Evolutionary conservation across 2,888 invertebrate genomes (phyloP).

Genomic region (Camptogramma bilineatum): DNA sequence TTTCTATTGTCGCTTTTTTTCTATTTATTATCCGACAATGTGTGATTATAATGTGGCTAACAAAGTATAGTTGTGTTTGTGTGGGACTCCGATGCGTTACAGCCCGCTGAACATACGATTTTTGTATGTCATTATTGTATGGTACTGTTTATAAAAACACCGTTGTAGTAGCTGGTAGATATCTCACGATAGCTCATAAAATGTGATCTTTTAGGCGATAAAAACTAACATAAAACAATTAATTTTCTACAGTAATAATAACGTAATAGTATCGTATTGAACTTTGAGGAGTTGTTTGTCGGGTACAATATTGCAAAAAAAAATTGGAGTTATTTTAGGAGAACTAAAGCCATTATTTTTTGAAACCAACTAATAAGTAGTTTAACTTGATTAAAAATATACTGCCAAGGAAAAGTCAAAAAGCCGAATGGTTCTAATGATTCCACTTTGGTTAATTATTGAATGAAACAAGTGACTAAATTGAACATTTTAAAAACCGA

Average conservation of each 20-base stretch:
- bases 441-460: too few relatives aligned
- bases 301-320: not conserved
- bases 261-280: not conserved
- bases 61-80: constrained; percentile 55
- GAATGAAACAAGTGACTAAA: too few relatives aligned
- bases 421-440: too few relatives aligned
- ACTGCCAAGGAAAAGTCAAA: too few relatives aligned
- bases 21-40: constrained; percentile 82
- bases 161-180: constrained; percentile 20
- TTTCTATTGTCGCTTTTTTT: constrained; percentile 81
- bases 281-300: too few relatives aligned
- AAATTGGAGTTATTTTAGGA: too few relatives aligned
- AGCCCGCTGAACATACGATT: constrained; percentile 59
- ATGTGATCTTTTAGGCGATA: not conserved
- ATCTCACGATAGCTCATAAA: constrained; percentile 9
- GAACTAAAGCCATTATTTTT: too few relatives aligned
- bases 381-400: too few relatives aligned
- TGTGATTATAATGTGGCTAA: constrained; percentile 82
- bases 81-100: constrained; percentile 74
- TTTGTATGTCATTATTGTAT: constrained; percentile 42
- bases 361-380: too few relatives aligned
- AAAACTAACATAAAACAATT: not conserved
- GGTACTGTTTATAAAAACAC: constrained; percentile 31
- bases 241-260: not conserved
- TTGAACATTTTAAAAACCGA: too few relatives aligned